Conservation (phyloP, 2,797 vertebrate genomes). For the Sebastiscus tertius region DNA sequence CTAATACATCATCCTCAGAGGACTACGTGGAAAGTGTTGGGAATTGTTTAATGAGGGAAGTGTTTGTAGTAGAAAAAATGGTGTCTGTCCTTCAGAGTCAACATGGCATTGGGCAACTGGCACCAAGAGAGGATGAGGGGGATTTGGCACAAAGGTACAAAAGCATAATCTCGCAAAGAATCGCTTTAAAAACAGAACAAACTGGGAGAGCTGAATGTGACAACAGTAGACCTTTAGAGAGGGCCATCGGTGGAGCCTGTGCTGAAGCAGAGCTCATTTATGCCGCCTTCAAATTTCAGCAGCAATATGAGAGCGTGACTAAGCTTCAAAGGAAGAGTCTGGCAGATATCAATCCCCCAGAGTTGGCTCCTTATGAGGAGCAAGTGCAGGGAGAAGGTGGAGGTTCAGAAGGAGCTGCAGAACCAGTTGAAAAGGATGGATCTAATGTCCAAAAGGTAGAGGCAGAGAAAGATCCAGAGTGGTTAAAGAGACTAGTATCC, state of each 20-base stretch:
- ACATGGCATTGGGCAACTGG: slow-evolving; percentile 66
- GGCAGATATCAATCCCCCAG: slow-evolving; percentile 73
- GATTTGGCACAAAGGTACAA: slow-evolving; percentile 66
- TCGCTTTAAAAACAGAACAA: slow-evolving; percentile 51
- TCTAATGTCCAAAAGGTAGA: slow-evolving; percentile 34
- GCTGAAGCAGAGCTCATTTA: slow-evolving; percentile 89
- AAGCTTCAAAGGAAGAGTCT: slow-evolving; percentile 56
- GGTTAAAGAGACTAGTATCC: slow-evolving; percentile 83
- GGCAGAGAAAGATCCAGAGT: slow-evolving; percentile 64
- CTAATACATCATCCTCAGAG: slow-evolving; percentile 54
- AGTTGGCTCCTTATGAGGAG: slow-evolving; percentile 69
- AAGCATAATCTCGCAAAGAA: slow-evolving; percentile 77
- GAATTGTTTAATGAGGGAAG: slow-evolving; percentile 81
- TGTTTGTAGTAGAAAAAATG: slow-evolving; percentile 86
- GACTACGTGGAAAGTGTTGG: slow-evolving; percentile 23
- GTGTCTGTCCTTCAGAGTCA: slow-evolving; percentile 84
- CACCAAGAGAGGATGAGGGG: slow-evolving; percentile 47
- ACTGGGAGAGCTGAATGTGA: slow-evolving; percentile 25
- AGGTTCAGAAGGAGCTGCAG: slow-evolving; percentile 1
- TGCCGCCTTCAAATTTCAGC: slow-evolving; percentile 83
- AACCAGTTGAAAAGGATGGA: background rate
- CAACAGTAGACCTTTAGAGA: slow-evolving; percentile 22
- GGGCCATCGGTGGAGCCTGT: slow-evolving; percentile 62
- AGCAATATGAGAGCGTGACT: slow-evolving; percentile 74
- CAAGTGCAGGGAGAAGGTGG: slow-evolving; percentile 46